Percentiles rank a stretch among this genome's conserved stretches.
Evolutionary conservation across 2,113 vertebrate species (phyloP).

Genomic region (Microcebus ravelobensis): DNA sequence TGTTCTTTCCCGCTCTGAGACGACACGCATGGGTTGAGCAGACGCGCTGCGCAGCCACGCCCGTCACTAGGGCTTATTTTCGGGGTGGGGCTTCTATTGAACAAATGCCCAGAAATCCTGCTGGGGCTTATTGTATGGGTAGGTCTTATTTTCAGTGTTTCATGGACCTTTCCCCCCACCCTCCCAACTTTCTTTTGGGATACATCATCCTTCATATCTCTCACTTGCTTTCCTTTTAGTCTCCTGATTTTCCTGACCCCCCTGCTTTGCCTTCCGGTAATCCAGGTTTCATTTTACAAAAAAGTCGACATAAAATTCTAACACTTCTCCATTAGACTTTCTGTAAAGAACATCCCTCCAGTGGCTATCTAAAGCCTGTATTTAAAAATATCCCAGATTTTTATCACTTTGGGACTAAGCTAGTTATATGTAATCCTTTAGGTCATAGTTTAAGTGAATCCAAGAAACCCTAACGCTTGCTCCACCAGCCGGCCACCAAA

Average conservation of each 20-base stretch:
- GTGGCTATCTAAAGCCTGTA: background rate
- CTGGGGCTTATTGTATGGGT: no score
- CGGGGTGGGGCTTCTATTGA: no score
- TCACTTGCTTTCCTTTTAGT: background rate
- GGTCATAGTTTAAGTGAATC: background rate
- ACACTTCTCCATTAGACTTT: background rate
- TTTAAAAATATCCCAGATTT: background rate
- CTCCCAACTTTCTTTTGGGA: background rate
- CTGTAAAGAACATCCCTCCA: background rate
- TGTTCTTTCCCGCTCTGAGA: no score
- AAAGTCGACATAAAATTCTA: background rate
- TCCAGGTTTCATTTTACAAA: background rate
- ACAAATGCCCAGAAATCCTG: no score
- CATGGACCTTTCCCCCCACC: background rate
- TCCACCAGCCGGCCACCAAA: background rate
- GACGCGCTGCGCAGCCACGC: no score
- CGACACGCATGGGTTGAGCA: no score
- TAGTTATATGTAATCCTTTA: background rate
- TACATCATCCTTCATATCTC: background rate
- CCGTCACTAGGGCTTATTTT: no score
- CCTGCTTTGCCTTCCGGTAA: background rate
- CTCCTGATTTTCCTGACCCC: background rate
- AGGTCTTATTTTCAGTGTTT: background rate
- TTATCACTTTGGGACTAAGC: background rate
- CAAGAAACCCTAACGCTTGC: background rate